A percentile compares a stretch with the other conserved stretches of the same genome.
These are phyloP conservation scores for Lateolabrax maculatus DNA, from an alignment of 2,797 vertebrate genomes.

Conservation along the genomic window DNA sequence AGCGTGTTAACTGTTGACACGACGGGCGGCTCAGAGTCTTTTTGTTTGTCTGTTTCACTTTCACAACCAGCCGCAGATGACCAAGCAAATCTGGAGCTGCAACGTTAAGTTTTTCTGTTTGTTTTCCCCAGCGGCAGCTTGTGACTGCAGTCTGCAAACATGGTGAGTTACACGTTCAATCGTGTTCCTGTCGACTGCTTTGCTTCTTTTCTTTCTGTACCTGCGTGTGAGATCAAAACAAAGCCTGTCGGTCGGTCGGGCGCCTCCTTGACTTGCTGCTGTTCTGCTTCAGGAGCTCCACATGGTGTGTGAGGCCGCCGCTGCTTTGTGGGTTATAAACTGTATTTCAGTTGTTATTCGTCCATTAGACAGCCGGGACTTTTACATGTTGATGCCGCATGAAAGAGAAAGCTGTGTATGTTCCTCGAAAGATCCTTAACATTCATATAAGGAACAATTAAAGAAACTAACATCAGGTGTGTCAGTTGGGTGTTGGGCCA, in stretches of 20 bases:
- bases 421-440: neutral
- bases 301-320: too few relatives aligned
- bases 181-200: too few relatives aligned
- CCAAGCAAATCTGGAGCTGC: neutral
- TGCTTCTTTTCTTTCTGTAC: neutral
- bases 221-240: neutral
- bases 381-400: neutral
- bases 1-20: neutral
- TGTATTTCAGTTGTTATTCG: neutral
- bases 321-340: neutral
- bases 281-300: neutral
- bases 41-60: conserved; percentile 25
- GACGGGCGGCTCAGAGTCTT: fast-evolving
- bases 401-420: neutral
- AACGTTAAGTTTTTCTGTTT: neutral
- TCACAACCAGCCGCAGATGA: conserved; percentile 1
- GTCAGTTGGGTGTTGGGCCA: neutral
- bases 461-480: too few relatives aligned
- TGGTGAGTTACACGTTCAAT: too few relatives aligned
- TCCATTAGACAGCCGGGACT: neutral
- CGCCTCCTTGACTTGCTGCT: neutral
- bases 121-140: neutral
- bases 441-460: neutral
- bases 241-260: neutral
- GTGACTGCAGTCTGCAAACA: conserved; percentile 12